A percentile compares a stretch with the other conserved stretches of the same genome.
These are phyloP conservation scores for Ctenopoma multispine DNA, from an alignment of 2,797 vertebrate genomes.

Conservation along the genomic window DNA sequence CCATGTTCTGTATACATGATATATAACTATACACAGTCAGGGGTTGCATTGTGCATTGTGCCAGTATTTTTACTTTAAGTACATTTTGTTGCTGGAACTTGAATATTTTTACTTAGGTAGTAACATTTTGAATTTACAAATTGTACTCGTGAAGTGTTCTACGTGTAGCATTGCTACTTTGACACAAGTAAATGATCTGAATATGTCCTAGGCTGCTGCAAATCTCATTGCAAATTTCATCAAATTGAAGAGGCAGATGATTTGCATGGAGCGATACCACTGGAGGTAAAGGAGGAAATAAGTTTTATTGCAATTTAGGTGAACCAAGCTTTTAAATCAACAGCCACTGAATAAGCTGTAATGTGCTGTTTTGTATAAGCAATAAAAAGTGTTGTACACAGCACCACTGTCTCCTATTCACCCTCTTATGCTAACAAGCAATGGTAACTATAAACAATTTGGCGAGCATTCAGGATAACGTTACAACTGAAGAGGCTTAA, in stretches of 20 bases:
- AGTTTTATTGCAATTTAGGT: neutral
- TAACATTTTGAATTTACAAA: neutral
- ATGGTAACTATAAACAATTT: slow-evolving; percentile 55
- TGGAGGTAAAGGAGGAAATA: neutral
- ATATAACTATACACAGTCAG: neutral
- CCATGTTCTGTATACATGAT: neutral
- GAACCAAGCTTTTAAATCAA: slow-evolving; percentile 19
- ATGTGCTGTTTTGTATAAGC: slow-evolving; percentile 19
- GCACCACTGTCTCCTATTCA: neutral
- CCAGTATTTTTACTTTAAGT: too few species aligned
- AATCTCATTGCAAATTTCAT: too few species aligned
- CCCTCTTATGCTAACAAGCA: slow-evolving; percentile 45
- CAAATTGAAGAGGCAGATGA: neutral
- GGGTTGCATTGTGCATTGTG: neutral
- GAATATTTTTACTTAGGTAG: neutral
- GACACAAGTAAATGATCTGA: neutral
- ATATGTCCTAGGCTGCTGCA: neutral
- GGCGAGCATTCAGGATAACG: slow-evolving; percentile 22
- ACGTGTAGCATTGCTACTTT: neutral
- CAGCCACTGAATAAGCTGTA: slow-evolving; percentile 1
- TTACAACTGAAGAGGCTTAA: slow-evolving; percentile 57
- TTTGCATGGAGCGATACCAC: slow-evolving; percentile 1
- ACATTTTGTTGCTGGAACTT: too few species aligned
- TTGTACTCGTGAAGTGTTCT: neutral
- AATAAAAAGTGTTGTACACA: slow-evolving; percentile 9